These are phyloP conservation scores for Alectura lathami DNA, from an alignment of 2,113 vertebrate species.

Conservation along the genomic window DNA sequence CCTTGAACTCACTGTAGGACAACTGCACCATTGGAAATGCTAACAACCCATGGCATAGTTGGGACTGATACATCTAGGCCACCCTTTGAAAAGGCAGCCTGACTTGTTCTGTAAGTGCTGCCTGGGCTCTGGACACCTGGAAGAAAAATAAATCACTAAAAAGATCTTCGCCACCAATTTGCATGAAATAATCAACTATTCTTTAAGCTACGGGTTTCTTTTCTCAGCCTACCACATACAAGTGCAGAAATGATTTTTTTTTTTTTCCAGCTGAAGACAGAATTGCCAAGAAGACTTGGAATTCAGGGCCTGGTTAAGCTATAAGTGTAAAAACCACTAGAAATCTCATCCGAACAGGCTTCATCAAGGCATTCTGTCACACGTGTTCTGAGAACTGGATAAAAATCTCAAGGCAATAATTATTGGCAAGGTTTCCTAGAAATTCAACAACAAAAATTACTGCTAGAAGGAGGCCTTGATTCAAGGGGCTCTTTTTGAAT, in stretches of 20 bases:
- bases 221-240: neutral
- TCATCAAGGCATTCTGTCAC: neutral
- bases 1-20: neutral
- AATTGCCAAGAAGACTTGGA: neutral
- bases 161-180: neutral
- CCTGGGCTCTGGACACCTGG: neutral
- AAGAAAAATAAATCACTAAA: neutral
- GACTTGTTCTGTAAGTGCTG: neutral
- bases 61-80: neutral
- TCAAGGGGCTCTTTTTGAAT: neutral
- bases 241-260: neutral
- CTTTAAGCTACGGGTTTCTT: neutral
- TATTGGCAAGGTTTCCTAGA: neutral
- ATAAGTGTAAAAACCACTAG: neutral
- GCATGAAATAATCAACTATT: neutral
- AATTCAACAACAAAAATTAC: neutral
- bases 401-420: neutral
- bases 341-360: neutral
- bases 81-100: neutral
- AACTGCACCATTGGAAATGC: neutral
- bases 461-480: neutral
- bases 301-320: neutral
- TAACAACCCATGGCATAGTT: neutral
- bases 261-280: neutral
- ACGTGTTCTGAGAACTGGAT: neutral